Percentiles rank a stretch among this genome's conserved stretches.
Conservation (phyloP, 2,888 invertebrate genomes). For the Pandemis cinnamomeana region DNA sequence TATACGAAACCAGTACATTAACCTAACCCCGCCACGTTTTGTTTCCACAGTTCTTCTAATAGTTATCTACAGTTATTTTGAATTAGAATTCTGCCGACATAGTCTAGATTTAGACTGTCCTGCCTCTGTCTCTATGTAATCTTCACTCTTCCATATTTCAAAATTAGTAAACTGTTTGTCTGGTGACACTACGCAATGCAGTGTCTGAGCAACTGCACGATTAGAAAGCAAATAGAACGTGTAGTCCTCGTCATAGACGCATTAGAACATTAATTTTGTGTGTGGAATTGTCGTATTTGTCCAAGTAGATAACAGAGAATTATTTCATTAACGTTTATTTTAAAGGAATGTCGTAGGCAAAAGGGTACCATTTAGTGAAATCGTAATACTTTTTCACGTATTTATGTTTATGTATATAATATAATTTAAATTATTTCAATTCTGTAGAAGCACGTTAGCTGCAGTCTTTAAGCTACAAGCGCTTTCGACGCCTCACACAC, state of each 20-base stretch:
- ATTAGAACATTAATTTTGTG: slow-evolving; percentile 72
- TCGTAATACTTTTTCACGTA: slow-evolving; percentile 48
- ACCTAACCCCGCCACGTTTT: slow-evolving; percentile 19
- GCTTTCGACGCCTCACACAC: slow-evolving; percentile 56
- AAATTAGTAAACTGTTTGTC: slow-evolving; percentile 59
- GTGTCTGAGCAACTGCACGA: slow-evolving; percentile 73
- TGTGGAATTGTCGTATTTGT: slow-evolving; percentile 69
- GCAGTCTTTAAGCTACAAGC: slow-evolving; percentile 52
- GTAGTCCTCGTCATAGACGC: slow-evolving; percentile 68
- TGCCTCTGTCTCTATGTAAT: slow-evolving; percentile 68
- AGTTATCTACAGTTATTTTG: slow-evolving; percentile 27
- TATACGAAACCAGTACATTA: slow-evolving; percentile 48
- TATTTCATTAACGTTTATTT: slow-evolving; percentile 56
- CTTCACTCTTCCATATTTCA: slow-evolving; percentile 84
- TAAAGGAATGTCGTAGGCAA: slow-evolving; percentile 77
- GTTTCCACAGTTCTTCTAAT: slow-evolving; percentile 20
- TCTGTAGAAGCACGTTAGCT: slow-evolving; percentile 54
- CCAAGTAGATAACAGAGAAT: slow-evolving; percentile 56
- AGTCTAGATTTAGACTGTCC: slow-evolving; percentile 64
- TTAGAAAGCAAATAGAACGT: slow-evolving; percentile 68
- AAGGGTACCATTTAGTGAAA: slow-evolving; percentile 67
- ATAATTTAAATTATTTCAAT: slow-evolving; percentile 45
- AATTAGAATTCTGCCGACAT: slow-evolving; percentile 57
- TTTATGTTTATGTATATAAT: slow-evolving; percentile 51
- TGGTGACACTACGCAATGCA: slow-evolving; percentile 57